Evolutionary conservation across 2,113 vertebrate genomes (phyloP).

Genomic region (Eonycteris spelaea): DNA sequence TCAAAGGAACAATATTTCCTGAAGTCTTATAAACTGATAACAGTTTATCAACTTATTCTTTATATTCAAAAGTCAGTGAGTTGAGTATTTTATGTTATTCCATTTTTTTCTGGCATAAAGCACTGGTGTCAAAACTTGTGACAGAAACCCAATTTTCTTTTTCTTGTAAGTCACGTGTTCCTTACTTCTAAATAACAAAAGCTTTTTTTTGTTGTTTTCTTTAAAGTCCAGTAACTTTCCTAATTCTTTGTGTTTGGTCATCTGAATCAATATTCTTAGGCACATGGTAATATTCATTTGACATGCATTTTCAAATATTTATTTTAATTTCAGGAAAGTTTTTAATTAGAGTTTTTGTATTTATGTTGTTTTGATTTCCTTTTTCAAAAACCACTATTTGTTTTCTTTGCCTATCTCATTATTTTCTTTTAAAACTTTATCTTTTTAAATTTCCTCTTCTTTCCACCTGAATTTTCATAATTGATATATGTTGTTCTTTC

Average conservation of each 20-base stretch:
- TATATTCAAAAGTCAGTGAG: background rate
- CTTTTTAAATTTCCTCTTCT: background rate
- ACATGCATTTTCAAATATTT: background rate
- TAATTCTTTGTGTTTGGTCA: background rate
- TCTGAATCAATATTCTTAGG: background rate
- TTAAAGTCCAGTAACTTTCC: background rate
- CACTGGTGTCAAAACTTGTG: background rate
- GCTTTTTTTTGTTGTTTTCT: background rate
- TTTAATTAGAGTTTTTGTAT: background rate
- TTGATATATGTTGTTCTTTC: background rate
- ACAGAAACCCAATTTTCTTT: background rate
- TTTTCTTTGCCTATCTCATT: background rate
- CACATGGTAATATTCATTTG: background rate
- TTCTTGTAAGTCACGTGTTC: background rate
- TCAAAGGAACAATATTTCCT: background rate
- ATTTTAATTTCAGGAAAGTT: background rate
- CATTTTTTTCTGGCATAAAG: background rate
- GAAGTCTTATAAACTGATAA: background rate
- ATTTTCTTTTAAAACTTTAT: background rate
- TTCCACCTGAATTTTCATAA: background rate
- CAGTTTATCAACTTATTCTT: background rate
- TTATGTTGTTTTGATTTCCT: background rate
- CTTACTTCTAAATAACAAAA: background rate
- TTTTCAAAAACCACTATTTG: background rate
- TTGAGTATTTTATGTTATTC: background rate